Conservation (phyloP, 2,797 vertebrate genomes). For the Phylloscopus collybita region DNA sequence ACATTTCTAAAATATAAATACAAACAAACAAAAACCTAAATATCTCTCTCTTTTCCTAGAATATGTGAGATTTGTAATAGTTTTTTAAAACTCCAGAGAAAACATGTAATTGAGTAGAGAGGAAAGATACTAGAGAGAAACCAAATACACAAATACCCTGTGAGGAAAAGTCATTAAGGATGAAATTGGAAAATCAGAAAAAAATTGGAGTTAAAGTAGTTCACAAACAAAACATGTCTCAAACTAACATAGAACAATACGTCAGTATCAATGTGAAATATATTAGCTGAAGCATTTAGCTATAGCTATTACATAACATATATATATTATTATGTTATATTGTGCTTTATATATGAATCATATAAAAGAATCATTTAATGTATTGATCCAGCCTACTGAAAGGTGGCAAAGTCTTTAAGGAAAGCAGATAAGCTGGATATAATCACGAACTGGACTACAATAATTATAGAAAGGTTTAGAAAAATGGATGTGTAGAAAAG, state of each 20-base stretch:
- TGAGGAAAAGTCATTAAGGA: not conserved
- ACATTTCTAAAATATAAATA: not conserved
- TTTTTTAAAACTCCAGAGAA: not conserved
- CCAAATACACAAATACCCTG: not conserved
- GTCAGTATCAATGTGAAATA: not conserved
- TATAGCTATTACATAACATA: not conserved
- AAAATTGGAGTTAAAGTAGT: not conserved
- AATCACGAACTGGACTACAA: not conserved
- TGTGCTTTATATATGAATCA: not conserved
- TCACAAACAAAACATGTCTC: not conserved
- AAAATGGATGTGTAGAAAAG: not conserved
- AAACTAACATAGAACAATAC: not conserved
- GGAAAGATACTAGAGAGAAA: not conserved
- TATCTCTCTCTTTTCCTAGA: not conserved
- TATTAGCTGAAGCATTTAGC: not conserved
- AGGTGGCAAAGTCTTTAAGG: not conserved
- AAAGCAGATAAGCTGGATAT: not conserved
- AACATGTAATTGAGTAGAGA: not conserved
- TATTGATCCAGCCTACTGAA: not conserved
- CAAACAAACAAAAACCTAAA: not conserved
- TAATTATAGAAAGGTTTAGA: not conserved
- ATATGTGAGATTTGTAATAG: not conserved
- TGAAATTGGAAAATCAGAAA: not conserved
- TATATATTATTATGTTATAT: too few species aligned
- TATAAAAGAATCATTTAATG: not conserved